A percentile compares a stretch with the other conserved stretches of the same genome.
Conservation (phyloP, 2,888 invertebrate genomes). For the Rhopalosiphum nymphaeae region DNA sequence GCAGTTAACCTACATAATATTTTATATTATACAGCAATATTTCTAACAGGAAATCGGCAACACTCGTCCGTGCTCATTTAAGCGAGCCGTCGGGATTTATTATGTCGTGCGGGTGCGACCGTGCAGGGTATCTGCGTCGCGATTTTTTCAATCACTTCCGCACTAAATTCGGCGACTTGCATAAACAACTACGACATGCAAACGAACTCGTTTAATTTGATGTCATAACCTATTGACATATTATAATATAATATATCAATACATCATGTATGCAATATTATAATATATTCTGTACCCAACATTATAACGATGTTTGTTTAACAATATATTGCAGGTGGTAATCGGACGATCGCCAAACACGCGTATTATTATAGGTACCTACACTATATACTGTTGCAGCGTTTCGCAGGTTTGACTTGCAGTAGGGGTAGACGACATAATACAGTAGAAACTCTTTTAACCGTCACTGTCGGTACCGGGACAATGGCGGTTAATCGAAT, state of each 20-base stretch:
- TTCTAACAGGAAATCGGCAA: neutral
- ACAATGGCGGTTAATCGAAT: too few species aligned
- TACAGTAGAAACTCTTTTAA: too few species aligned
- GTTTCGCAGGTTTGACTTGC: neutral
- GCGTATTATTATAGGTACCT: neutral
- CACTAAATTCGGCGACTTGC: neutral
- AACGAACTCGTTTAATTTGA: neutral
- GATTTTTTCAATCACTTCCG: conserved; percentile 2
- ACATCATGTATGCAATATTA: neutral
- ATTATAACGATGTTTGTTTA: neutral
- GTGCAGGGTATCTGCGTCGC: neutral
- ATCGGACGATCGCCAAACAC: neutral
- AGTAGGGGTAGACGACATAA: neutral
- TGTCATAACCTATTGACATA: neutral
- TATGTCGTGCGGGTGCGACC: neutral
- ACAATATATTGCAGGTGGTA: neutral
- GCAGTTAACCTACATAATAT: neutral
- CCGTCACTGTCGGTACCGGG: too few species aligned
- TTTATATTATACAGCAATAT: neutral
- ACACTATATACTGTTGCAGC: neutral
- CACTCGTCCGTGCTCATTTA: neutral
- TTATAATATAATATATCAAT: neutral
- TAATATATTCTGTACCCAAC: neutral
- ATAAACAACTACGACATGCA: neutral
- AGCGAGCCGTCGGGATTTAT: neutral